phyloP scores from a whole-genome alignment of 2,113 vertebrate genomes.

The Stegastes partitus region DNA sequence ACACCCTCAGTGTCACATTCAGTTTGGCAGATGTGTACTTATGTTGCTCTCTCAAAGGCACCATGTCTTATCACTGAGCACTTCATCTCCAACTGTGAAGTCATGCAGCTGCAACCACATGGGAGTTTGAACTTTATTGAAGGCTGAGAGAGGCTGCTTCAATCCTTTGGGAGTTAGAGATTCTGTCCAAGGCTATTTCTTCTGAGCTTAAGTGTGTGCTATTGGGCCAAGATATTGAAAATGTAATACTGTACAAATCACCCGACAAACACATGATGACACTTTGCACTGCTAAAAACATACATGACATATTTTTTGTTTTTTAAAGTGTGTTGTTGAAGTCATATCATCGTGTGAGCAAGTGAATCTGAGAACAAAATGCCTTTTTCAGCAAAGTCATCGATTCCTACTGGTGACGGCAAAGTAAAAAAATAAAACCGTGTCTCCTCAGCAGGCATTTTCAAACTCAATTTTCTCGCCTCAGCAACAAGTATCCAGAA shows the following conservation, averaged over 20 bases:
- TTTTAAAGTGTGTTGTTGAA: no score
- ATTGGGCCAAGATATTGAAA: no score
- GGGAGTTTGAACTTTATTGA: conserved; percentile 36
- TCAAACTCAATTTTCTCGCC: not conserved
- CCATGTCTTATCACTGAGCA: conserved; percentile 24
- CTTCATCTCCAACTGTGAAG: conserved; percentile 50
- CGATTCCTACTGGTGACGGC: not conserved
- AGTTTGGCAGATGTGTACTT: conserved; percentile 57
- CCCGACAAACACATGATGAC: no score
- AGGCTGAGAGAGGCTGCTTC: conserved; percentile 16
- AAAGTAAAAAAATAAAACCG: not conserved
- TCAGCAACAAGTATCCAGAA: conserved; percentile 19
- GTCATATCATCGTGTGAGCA: not conserved
- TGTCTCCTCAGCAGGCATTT: not conserved
- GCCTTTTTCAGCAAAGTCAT: not conserved
- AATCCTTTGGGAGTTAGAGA: not conserved
- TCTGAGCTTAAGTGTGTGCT: not conserved
- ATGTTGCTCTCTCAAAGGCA: conserved; percentile 32
- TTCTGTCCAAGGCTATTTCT: conserved; percentile 3
- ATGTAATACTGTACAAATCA: no score
- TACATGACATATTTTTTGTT: no score
- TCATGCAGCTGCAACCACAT: conserved; percentile 17
- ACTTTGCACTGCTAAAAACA: no score
- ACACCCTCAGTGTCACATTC: conserved; percentile 24
- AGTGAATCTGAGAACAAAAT: not conserved